Evolutionary conservation across 1,140 invertebrate species (phyloP).

Genomic region (Meteorus sp.): DNA sequence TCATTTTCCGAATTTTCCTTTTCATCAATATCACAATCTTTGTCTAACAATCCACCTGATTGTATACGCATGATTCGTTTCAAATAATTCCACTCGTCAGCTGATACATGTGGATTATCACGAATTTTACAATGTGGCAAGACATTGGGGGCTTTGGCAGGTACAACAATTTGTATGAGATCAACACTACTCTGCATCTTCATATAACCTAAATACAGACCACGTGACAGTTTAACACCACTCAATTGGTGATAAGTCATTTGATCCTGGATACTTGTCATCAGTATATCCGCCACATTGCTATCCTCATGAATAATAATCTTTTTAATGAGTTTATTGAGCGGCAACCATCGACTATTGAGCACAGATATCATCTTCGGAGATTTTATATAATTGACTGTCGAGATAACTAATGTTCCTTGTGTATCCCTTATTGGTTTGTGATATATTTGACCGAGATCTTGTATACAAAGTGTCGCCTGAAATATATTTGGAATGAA

Average conservation of each 20-base stretch:
- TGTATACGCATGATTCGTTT: conserved; percentile 61
- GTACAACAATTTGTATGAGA: conserved; percentile 89
- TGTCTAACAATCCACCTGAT: conserved; percentile 34
- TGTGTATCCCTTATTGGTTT: conserved; percentile 84
- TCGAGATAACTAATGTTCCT: conserved; percentile 88
- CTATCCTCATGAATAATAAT: conserved; percentile 69
- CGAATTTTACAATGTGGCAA: conserved; percentile 89
- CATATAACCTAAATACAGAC: conserved; percentile 92
- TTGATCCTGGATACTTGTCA: conserved; percentile 86
- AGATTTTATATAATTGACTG: conserved; percentile 81
- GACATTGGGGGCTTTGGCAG: conserved; percentile 87
- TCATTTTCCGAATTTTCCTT: conserved; percentile 59
- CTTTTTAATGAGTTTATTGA: conserved; percentile 73
- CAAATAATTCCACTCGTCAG: conserved; percentile 88
- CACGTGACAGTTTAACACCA: conserved; percentile 75
- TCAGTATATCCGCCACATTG: conserved; percentile 78
- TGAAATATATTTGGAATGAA: conserved; percentile 40
- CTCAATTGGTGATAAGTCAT: conserved; percentile 90
- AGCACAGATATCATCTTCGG: conserved; percentile 82
- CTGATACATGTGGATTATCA: conserved; percentile 93
- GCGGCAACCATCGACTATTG: conserved; percentile 86
- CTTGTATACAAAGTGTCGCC: conserved; percentile 83
- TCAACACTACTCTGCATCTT: conserved; percentile 96
- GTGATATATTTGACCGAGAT: conserved; percentile 91
- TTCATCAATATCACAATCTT: conserved; percentile 47